These are phyloP conservation scores for Chrysaora quinquecirrha DNA, from an alignment of 30 jellyfish, hydroid and myxozoan genomes.

Conservation along the genomic window DNA sequence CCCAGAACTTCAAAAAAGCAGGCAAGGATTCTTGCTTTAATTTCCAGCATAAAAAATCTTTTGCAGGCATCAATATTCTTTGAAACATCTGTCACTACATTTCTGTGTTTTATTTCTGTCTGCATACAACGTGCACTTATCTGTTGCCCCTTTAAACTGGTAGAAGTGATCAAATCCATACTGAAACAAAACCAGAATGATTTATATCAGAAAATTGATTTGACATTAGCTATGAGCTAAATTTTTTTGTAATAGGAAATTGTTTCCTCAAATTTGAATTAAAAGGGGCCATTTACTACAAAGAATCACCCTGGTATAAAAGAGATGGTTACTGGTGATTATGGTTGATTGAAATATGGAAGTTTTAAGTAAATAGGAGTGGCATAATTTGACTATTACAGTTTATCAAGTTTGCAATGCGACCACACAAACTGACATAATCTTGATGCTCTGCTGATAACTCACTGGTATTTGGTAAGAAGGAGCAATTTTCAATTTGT, in stretches of 20 bases:
- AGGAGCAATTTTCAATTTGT: neutral
- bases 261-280: too few relatives aligned
- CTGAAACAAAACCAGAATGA: neutral
- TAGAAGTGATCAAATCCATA: conserved; percentile 8
- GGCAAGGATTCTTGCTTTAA: neutral
- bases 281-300: too few relatives aligned
- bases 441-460: neutral
- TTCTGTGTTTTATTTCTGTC: neutral
- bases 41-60: neutral
- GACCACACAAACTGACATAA: neutral
- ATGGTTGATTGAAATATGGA: too few relatives aligned
- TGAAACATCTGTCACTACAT: conserved; percentile 5
- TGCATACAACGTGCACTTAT: neutral
- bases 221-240: too few relatives aligned
- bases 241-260: too few relatives aligned
- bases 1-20: neutral
- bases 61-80: conserved; percentile 11
- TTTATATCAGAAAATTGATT: too few relatives aligned
- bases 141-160: neutral
- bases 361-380: too few relatives aligned
- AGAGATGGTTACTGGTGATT: too few relatives aligned
- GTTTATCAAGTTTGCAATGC: too few relatives aligned
- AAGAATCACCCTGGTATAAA: too few relatives aligned
- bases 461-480: neutral
- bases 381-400: too few relatives aligned